Conservation (phyloP, 2,113 vertebrate genomes). For the Megaceryle torquata region DNA sequence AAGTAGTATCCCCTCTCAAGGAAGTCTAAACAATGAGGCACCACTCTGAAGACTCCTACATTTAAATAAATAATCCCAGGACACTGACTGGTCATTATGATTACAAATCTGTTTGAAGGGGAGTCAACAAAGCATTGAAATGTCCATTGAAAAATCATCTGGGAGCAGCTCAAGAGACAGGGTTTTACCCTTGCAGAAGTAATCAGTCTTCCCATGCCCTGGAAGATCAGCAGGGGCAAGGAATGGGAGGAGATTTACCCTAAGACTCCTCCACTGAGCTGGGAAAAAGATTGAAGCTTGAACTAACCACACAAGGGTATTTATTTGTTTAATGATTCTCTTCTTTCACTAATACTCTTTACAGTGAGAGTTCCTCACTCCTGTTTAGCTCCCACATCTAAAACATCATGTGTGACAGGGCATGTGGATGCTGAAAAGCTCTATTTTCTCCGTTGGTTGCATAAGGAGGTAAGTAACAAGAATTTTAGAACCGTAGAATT, state of each 20-base stretch:
- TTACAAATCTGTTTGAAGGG: background rate
- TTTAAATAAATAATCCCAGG: background rate
- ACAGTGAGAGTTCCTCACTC: background rate
- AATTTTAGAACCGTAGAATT: background rate
- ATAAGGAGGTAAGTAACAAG: background rate
- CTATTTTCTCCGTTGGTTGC: background rate
- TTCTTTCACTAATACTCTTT: background rate
- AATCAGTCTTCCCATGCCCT: background rate
- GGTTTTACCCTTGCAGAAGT: background rate
- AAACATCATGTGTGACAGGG: background rate
- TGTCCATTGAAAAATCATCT: background rate
- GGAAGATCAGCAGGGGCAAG: background rate
- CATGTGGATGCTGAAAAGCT: background rate
- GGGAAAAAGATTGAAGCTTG: background rate
- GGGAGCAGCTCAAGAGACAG: background rate
- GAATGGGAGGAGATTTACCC: background rate
- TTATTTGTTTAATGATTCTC: background rate
- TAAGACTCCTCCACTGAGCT: background rate
- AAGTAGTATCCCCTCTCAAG: background rate
- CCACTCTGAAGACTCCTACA: background rate
- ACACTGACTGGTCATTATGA: background rate
- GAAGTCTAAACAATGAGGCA: background rate
- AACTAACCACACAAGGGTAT: background rate
- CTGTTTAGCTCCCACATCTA: background rate
- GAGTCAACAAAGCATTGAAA: background rate